A percentile compares a stretch with the other conserved stretches of the same genome.
Conservation (phyloP, 1,140 invertebrate species). For the Drosophila willistoni region DNA sequence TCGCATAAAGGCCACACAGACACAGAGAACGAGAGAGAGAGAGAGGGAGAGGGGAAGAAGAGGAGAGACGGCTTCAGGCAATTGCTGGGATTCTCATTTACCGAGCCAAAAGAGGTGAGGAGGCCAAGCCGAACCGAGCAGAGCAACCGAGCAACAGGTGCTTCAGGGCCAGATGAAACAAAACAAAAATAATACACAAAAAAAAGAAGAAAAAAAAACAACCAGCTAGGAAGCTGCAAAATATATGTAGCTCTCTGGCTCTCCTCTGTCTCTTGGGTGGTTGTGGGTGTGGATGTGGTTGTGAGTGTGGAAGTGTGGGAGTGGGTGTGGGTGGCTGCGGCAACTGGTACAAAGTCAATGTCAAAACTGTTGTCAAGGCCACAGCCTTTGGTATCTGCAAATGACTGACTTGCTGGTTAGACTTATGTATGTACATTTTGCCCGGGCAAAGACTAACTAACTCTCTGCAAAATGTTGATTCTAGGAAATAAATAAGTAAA, state of each 20-base stretch:
- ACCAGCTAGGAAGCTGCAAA: conserved; percentile 40
- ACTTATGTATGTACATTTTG: background rate
- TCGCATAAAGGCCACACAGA: background rate
- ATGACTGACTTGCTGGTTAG: background rate
- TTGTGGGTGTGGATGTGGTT: background rate
- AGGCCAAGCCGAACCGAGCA: background rate
- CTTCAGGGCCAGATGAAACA: conserved; percentile 13
- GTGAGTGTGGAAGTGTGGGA: background rate
- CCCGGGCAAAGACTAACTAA: background rate
- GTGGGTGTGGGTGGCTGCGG: background rate
- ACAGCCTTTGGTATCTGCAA: conserved; percentile 18
- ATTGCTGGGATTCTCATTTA: background rate
- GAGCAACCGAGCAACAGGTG: conserved; percentile 38
- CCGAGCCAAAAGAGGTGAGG: background rate
- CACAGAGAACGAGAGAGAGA: background rate
- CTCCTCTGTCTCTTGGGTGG: conserved; percentile 1
- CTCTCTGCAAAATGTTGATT: no score
- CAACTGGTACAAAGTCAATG: conserved; percentile 33
- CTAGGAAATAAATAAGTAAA: no score
- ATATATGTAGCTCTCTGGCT: background rate
- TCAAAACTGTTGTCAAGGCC: conserved; percentile 53
- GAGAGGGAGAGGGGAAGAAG: no score
- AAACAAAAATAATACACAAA: conserved; percentile 1
- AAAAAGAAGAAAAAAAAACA: conserved; percentile 25
- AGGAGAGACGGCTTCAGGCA: background rate